phyloP scores from a whole-genome alignment of 2,113 vertebrate species.

The Rallus limicola region DNA sequence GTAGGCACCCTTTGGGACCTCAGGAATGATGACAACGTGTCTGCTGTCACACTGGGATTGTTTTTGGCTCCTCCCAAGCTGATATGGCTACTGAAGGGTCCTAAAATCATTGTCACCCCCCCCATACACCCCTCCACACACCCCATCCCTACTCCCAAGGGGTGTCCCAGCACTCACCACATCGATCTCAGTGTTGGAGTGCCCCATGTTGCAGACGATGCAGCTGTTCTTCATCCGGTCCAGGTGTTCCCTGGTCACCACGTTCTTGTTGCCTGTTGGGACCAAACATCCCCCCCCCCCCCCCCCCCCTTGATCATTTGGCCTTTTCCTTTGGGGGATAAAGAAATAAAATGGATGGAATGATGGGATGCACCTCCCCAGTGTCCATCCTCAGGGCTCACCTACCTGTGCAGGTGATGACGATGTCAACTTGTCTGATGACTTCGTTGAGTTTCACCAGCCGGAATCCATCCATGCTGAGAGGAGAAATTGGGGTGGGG shows the following conservation, averaged over 20 bases:
- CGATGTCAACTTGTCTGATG: conserved; percentile 96
- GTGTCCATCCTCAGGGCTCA: not conserved
- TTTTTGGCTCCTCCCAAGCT: not conserved
- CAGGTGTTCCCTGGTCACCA: conserved; percentile 93
- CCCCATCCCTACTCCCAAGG: fast-evolving
- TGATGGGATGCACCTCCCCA: fast-evolving
- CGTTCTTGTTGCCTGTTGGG: conserved; percentile 93
- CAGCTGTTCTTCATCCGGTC: conserved; percentile 98
- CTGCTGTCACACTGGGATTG: not conserved
- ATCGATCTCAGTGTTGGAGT: conserved; percentile 98
- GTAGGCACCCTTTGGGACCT: not conserved
- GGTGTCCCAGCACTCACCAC: conserved; percentile 80
- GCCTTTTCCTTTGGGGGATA: not conserved
- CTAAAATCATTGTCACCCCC: not conserved
- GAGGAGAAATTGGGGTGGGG: too few relatives aligned
- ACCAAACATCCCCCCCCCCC: too few relatives aligned
- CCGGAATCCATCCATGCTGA: conserved; percentile 98
- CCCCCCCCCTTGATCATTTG: too few relatives aligned
- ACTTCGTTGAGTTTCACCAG: conserved; percentile 97
- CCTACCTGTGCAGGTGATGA: conserved; percentile 97
- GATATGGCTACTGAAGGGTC: not conserved
- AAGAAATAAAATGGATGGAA: fast-evolving
- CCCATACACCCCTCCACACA: too few relatives aligned
- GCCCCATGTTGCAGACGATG: conserved; percentile 99
- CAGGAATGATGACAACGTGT: fast-evolving